Conservation (phyloP, 2,888 invertebrate genomes). For the Xanthorhoe designata region DNA sequence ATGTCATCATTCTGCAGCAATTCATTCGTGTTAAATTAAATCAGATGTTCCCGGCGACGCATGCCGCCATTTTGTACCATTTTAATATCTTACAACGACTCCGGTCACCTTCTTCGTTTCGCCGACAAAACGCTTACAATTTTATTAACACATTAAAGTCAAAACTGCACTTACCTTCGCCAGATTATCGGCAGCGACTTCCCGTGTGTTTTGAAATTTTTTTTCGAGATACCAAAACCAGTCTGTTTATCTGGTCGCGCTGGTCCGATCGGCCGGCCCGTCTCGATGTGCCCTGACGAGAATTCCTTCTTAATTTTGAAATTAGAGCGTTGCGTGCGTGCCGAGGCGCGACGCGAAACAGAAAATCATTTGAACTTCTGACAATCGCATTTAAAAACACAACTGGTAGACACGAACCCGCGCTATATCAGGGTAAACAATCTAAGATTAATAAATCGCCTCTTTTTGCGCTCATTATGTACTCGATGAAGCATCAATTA, state of each 20-base stretch:
- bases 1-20: slow-evolving; percentile 30
- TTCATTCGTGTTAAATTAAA: slow-evolving; percentile 35
- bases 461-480: slow-evolving; percentile 59
- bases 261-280: slow-evolving; percentile 47
- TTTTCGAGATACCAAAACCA: slow-evolving; percentile 78
- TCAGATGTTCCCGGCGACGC: slow-evolving; percentile 45
- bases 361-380: slow-evolving; percentile 46
- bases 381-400: slow-evolving; percentile 33
- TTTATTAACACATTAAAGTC: slow-evolving; percentile 85
- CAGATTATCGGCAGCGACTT: slow-evolving; percentile 81
- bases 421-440: slow-evolving; percentile 43
- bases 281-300: slow-evolving; percentile 56
- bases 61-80: slow-evolving; percentile 55
- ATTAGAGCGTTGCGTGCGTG: slow-evolving; percentile 64
- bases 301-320: slow-evolving; percentile 68
- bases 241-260: slow-evolving; percentile 75
- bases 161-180: slow-evolving; percentile 81
- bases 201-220: slow-evolving; percentile 74
- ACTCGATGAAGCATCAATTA: slow-evolving; percentile 42
- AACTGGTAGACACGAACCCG: slow-evolving; percentile 24
- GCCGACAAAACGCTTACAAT: slow-evolving; percentile 82
- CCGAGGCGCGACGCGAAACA: slow-evolving; percentile 42
- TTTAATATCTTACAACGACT: slow-evolving; percentile 60
- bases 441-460: slow-evolving; percentile 43
- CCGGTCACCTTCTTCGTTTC: slow-evolving; percentile 58